Evolutionary conservation across 2,888 invertebrate genomes (phyloP).

Genomic region (Thereva unica): DNA sequence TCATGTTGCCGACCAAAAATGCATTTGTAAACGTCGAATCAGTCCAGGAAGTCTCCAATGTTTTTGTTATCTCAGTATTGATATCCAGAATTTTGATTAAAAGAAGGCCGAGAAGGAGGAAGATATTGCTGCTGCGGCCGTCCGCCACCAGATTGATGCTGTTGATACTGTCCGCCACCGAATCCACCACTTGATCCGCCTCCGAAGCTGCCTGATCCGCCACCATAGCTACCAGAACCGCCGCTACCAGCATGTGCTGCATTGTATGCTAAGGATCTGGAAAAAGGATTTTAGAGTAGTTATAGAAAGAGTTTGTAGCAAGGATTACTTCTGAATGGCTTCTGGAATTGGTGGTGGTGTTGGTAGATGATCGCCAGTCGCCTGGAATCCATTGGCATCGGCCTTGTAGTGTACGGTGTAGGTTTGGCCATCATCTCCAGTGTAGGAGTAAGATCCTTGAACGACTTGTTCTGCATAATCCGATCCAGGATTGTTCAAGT

Average conservation of each 20-base stretch:
- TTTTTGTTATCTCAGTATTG: slow-evolving; percentile 36
- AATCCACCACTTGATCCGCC: no score
- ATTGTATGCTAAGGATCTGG: slow-evolving; percentile 41
- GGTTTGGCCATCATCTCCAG: slow-evolving; percentile 65
- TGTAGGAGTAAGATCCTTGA: slow-evolving; percentile 67
- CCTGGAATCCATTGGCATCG: slow-evolving; percentile 77
- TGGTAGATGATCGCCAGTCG: slow-evolving; percentile 76
- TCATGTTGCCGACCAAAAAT: no score
- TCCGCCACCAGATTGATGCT: slow-evolving; percentile 3
- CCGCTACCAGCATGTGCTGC: slow-evolving; percentile 36
- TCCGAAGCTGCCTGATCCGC: no score
- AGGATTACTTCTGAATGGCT: slow-evolving; percentile 44
- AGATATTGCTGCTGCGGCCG: slow-evolving; percentile 49
- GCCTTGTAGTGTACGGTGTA: slow-evolving; percentile 71
- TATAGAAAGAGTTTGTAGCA: background rate
- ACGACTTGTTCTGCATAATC: slow-evolving; percentile 66
- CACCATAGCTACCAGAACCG: slow-evolving; percentile 20
- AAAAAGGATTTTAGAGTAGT: background rate
- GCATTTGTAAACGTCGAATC: no score
- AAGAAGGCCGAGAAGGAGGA: slow-evolving; percentile 46
- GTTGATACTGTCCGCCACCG: no score
- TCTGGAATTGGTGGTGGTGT: slow-evolving; percentile 75
- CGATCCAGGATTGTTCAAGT: slow-evolving; percentile 63
- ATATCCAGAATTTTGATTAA: slow-evolving; percentile 36
- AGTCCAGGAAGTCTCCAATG: slow-evolving; percentile 5